A percentile compares a stretch with the other conserved stretches of the same genome.
Evolutionary conservation across 2,113 vertebrate species (phyloP).

Genomic region (Ictidomys tridecemlineatus): DNA sequence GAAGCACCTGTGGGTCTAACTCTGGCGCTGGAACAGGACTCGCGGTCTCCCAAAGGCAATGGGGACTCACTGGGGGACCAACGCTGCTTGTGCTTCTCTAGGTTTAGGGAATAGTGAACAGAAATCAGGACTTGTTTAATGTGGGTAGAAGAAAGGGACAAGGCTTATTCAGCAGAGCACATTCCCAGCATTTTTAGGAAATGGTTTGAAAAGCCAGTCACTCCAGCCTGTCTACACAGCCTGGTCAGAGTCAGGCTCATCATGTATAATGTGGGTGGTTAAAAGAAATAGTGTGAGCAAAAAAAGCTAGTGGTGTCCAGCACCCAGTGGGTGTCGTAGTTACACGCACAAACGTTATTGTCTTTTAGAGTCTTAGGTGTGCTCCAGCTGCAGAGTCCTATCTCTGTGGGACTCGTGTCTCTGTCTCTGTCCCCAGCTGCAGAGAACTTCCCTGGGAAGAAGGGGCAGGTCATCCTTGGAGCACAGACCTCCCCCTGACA

Average conservation of each 20-base stretch:
- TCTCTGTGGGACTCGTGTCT: not conserved
- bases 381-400: not conserved
- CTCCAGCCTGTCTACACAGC: not conserved
- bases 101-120: not conserved
- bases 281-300: not conserved
- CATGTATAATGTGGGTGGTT: not conserved
- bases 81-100: not conserved
- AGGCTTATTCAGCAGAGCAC: not conserved
- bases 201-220: not conserved
- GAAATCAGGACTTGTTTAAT: not conserved
- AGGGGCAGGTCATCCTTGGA: not conserved
- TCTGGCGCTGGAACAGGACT: not conserved
- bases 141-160: not conserved
- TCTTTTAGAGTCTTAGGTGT: not conserved
- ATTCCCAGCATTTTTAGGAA: not conserved
- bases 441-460: not conserved
- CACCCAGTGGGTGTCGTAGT: not conserved
- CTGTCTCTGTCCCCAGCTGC: not conserved
- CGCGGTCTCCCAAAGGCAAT: not conserved
- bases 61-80: rapidly evolving
- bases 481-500: not conserved
- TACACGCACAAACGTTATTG: not conserved
- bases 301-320: not conserved
- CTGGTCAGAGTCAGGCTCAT: not conserved
- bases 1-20: not conserved